Evolutionary conservation across 2,797 vertebrate genomes (phyloP), one percentile per base, ranked within the genome.

Genomic region (Rhynchonycteris naso): DNA sequence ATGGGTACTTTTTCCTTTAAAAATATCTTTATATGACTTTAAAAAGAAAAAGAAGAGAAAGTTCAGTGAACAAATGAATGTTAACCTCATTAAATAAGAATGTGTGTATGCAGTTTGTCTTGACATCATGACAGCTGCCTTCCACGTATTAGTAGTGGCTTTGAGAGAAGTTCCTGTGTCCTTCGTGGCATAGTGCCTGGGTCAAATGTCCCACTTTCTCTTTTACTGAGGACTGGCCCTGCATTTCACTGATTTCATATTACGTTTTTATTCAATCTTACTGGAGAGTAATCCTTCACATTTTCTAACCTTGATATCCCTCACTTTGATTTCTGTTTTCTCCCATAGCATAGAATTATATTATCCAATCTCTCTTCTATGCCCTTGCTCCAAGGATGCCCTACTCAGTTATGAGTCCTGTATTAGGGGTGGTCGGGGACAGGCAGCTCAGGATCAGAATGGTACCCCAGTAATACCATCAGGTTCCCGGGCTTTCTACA

Each of bases 251-350:
- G 92, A 68, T 78, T 94, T 87, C 68, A 81, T 72, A 88, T 18
- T 47, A 54, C 2, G n/a, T 33, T 94, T 96, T 71, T 54, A 59
- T 93, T 90, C 82, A 92, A 18, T 84, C 18, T 96, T 79, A 54
- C 24, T 47, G 88, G 69, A 30, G 78, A 79, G 28, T 86, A 69
- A 52, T 92, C 30, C 69, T 79, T 90, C 69, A 78, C 15, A 63
- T 86, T 88, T 69, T 94, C 69, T 86, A 74, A 56, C 11, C n/a
- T 87, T 72, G 33, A 89, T 33, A 61, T 58, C 22, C 10, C 6
- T 93, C 79, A 84, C n/a, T 96, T 82, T 92, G 14, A 75, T 85
- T 94, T 83, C 80, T 84, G n/a, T 72, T 93, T 93, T 93, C 22
- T 61, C 26, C 26, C 66, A 63, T n/a, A 24, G 18, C 54, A 52